Evolutionary conservation across 2,797 vertebrate genomes (phyloP).

Genomic region (Neosalanx taihuensis): DNA sequence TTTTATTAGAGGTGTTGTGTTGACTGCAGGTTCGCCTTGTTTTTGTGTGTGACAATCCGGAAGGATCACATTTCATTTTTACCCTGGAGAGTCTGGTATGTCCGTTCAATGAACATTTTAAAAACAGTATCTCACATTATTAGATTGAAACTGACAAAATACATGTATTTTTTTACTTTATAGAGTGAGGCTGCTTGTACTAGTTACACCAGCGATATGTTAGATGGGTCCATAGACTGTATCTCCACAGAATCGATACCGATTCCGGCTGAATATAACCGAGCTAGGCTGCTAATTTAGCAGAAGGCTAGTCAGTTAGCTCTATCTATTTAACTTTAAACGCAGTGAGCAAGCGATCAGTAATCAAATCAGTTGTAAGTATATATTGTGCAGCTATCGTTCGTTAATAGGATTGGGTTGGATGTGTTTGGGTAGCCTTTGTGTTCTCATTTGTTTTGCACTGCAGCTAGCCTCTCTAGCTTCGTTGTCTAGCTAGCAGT

Average conservation of each 20-base stretch:
- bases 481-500: too few species aligned
- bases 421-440: neutral
- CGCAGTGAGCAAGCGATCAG: too few species aligned
- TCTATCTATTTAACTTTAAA: neutral
- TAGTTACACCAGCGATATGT: neutral
- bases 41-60: conserved; percentile 34
- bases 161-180: too few species aligned
- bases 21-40: conserved; percentile 22
- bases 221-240: neutral
- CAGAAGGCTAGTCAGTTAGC: neutral
- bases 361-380: too few species aligned
- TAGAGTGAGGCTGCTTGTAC: neutral
- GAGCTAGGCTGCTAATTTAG: neutral
- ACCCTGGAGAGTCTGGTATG: conserved; percentile 29
- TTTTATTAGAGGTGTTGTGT: conserved; percentile 11
- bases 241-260: neutral
- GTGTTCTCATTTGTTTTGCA: neutral
- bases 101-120: neutral
- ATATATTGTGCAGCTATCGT: too few species aligned
- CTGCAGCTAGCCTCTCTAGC: too few species aligned
- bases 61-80: conserved; percentile 26
- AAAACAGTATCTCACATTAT: neutral
- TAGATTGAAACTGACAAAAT: too few species aligned
- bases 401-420: neutral
- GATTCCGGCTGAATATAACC: neutral